Evolutionary conservation across 2,797 vertebrate genomes (phyloP).

Genomic region (Neopelma chrysocephalum): DNA sequence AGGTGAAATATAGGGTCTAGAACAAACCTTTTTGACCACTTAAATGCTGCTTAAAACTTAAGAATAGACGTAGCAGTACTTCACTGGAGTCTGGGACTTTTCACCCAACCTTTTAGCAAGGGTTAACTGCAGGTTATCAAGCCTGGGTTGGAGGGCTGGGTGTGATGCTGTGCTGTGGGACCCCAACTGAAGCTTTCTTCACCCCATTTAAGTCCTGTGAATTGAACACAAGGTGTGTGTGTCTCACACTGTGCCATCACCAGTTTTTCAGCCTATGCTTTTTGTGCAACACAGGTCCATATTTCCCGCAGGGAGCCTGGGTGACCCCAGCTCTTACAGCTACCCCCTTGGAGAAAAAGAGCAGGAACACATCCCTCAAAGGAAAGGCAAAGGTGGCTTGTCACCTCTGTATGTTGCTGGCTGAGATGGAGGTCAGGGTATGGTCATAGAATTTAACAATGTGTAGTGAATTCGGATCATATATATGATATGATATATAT

Average conservation of each 20-base stretch:
- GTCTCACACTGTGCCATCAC: background rate
- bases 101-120: background rate
- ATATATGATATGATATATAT: no score
- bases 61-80: background rate
- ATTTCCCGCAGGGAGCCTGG: background rate
- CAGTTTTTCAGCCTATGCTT: background rate
- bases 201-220: background rate
- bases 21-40: background rate
- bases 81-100: background rate
- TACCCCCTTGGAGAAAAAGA: background rate
- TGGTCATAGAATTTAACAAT: background rate
- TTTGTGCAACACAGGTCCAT: background rate
- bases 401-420: rapidly evolving
- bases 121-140: background rate
- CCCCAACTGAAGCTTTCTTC: rapidly evolving
- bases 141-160: background rate
- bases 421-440: background rate
- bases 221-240: background rate
- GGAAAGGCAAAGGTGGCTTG: background rate
- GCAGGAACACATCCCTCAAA: background rate
- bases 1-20: background rate
- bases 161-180: background rate
- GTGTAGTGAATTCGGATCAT: background rate
- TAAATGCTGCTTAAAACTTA: background rate
- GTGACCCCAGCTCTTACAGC: background rate